Evolutionary conservation across 1,140 invertebrate species (phyloP), one percentile per base, ranked within the genome.

Genomic region (Nasonia vitripennis): DNA sequence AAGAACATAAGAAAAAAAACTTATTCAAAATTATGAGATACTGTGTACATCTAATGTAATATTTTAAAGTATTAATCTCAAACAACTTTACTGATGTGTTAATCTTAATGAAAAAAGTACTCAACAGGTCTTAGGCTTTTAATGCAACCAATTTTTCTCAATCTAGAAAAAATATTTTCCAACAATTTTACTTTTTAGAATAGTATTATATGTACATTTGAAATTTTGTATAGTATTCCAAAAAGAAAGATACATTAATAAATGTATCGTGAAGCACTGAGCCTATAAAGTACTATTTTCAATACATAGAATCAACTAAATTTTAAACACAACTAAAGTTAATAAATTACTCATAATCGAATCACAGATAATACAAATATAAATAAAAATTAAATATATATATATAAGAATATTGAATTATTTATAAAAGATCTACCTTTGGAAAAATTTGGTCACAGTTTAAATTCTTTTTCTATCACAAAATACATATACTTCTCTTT

Each of bases 391-490:
- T 3, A 62, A 62, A 62, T 20, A 6, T n/a, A 62, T 6, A 20
- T 5, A 62, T 20, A 20, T 20, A 3, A 62, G 17, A 62, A 20
- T n/a, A 62, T 7, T 62, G n/a, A 62, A n/a, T 20, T 62, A n/a
- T 62, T 1, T n/a, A 62, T 62, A n/a, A n/a, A 27, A 27, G 27
- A 62, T 62, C 2, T 20, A 62, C 1, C 17, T 20, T 62, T n/a
- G 6, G 14, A 20, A 7, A 7, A 62, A 20, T 3, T 62, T 62
- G 17, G 17, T 62, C 4, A 62, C 14, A n/a, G 17, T 62, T 62
- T 62, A 20, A n/a, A 62, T 62, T 62, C 6, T 67, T 17, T 34
- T 14, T 73, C 10, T 82, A 82, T 55, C 73, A 74, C 23, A 70
- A 6, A 70, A 68, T 70, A 68, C 23, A 45, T 70, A 68, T 41